Base-by-base conservation (phyloP, 1,140 invertebrate genomes). In the Cydia strobilella region DNA sequence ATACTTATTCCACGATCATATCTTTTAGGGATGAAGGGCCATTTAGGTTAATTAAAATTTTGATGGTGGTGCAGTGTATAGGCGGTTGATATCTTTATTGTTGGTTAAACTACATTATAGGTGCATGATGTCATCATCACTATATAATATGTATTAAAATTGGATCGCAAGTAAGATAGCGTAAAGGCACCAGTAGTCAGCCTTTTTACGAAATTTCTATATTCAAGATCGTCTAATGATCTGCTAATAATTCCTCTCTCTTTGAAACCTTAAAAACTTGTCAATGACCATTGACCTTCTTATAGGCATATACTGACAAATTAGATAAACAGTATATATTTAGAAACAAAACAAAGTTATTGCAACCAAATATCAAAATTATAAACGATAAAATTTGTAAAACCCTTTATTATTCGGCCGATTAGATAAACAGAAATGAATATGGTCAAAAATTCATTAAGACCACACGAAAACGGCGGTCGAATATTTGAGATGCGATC, bases 1-100 rank as follows among this genome's bases (percentile, higher is more conserved):
- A 39, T 72, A 76, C 74, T 75, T 74, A 66, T 59, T 74, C 73
- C 69, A 76, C 62, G 75, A 76, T 69, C 71, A 62, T 20, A 71
- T 73, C 75, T 72, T 39, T 23, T 74, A 69, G 69, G 39, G 42
- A 75, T 75, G 66, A 48, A 71, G 76, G 72, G 13, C 42, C 72
- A 42, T 62, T 69, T 77, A 72, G 69, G 48, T 71, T 63, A 72
- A 76, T 63, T 65, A 69, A 69, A 69, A 69, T 35, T 39, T 69
- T 69, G 35, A 42, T 69, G n/a, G 7, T 69, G 15, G 27, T 18
- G 27, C 15, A 69, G 7, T 69, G 65, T 66, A 31, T 66, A 31
- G 54, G 54, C 63, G 63, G 15, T 10, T 39, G 65, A 42, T 18
- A 35, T 39, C n/a, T 31, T 35, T 20, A 35, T 69, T 39, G 65